Base-by-base conservation (phyloP, 1,140 invertebrate species). In the Lepidotrigona ventralis region DNA sequence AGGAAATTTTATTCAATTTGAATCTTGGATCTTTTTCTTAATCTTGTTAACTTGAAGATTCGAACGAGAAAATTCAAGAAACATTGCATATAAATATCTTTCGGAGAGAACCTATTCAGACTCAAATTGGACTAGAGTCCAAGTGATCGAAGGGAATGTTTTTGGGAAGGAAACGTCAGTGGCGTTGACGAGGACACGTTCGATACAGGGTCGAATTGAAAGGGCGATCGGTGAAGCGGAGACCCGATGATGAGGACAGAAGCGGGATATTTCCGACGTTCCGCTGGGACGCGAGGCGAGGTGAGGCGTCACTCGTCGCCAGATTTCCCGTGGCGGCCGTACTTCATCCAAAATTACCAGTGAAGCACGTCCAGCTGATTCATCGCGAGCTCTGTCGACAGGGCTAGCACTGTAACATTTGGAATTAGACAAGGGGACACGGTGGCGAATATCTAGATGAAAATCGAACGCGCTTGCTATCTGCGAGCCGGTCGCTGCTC, bases 301-400 rank as follows among this genome's bases (percentile, higher is more conserved):
- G 39, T 8, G 39, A 46, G 80, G 87, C 84, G 86, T 89, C 87
- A 89, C 87, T 89, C 77, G 87, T 88, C 88, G 76, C 85, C 88
- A 89, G 88, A 89, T 89, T 89, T 89, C 88, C 88, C 88, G 88
- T 84, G 88, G 88, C 83, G 88, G 83, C 81, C 88, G 88, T 89
- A 89, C 88, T 85, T 89, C 88, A 89, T 89, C 82, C 88, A 79
- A 89, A 89, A 89, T 89, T 89, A 89, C 88, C 88, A 81, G 85
- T 58, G 85, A 89, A 86, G 85, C 87, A 86, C 81, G 79, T 86
- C 79, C 87, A 77, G 76, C 80, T 85, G 86, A 88, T 87, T 87
- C 83, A 79, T 85, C 83, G 74, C 60, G 79, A 80, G 72, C 82
- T 85, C 78, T 85, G 79, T 76, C 72, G 60, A 66, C 86, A 63